Conservation (phyloP, 2,113 vertebrate genomes). For the Gymnorhina tibicen region DNA sequence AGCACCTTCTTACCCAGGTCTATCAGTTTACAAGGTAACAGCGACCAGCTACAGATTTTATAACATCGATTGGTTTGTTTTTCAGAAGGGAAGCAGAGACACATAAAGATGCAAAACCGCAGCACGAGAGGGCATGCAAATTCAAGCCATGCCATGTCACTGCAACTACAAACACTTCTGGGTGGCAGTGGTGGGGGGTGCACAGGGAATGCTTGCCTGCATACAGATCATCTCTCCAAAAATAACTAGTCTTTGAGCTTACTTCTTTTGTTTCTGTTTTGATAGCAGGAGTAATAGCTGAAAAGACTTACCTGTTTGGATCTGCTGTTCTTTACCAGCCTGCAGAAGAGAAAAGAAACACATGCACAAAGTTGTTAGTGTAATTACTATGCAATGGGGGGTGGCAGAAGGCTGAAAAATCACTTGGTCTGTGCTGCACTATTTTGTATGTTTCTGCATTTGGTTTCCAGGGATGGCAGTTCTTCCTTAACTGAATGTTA, state of each 20-base stretch:
- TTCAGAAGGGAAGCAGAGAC: not conserved
- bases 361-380: slow-evolving; percentile 42
- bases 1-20: fast-evolving
- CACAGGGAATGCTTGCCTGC: not conserved
- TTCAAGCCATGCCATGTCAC: not conserved
- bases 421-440: not conserved
- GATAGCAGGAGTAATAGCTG: not conserved
- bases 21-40: fast-evolving
- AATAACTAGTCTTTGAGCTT: not conserved
- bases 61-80: fast-evolving
- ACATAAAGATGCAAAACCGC: fast-evolving
- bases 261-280: not conserved
- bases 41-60: fast-evolving
- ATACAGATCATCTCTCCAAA: not conserved
- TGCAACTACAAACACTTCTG: not conserved
- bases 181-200: not conserved
- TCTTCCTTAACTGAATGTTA: not conserved
- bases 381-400: not conserved
- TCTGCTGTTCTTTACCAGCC: slow-evolving; percentile 67
- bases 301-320: slow-evolving; percentile 69
- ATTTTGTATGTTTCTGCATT: not conserved
- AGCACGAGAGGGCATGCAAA: not conserved
- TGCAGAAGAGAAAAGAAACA: slow-evolving; percentile 56
- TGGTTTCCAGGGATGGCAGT: not conserved
- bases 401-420: not conserved